Percentiles rank a stretch among this genome's conserved stretches.
Evolutionary conservation across 2,888 invertebrate genomes (phyloP).

Genomic region (Hirtodrosophila histrioides): DNA sequence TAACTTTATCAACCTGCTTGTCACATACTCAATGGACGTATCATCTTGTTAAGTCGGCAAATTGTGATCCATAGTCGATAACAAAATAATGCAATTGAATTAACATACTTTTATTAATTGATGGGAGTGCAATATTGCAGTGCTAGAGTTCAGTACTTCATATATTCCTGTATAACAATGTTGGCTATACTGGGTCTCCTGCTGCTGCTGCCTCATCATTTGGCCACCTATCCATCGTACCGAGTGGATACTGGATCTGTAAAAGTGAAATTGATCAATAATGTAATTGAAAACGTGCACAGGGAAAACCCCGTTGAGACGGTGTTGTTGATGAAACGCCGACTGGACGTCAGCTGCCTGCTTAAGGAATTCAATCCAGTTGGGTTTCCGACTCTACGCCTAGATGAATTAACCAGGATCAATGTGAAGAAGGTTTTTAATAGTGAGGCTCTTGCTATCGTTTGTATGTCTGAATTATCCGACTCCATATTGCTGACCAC

Average conservation of each 20-base stretch:
- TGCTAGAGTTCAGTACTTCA: constrained; percentile 1
- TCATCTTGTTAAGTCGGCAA: too few relatives aligned
- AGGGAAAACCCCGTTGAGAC: constrained; percentile 3
- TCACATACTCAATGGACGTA: too few relatives aligned
- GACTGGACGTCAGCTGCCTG: not conserved
- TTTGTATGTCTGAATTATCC: constrained; percentile 21
- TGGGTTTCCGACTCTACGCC: constrained; percentile 4
- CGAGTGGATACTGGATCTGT: not conserved
- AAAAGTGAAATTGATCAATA: constrained; percentile 1
- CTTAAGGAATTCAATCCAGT: not conserved
- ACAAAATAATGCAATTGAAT: too few relatives aligned
- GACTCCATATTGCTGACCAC: constrained; percentile 15
- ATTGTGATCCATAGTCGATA: too few relatives aligned
- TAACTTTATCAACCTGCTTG: too few relatives aligned
- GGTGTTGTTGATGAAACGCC: constrained; percentile 18
- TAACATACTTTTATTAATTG: too few relatives aligned
- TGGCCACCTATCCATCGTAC: not conserved
- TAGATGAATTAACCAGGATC: not conserved
- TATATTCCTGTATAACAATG: constrained; percentile 10
- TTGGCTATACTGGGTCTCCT: not conserved
- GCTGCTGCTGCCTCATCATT: not conserved
- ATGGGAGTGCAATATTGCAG: too few relatives aligned
- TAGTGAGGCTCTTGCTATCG: not conserved
- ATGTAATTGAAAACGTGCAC: constrained; percentile 3
- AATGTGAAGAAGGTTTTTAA: constrained; percentile 8